A percentile compares a stretch with the other conserved stretches of the same genome.
Evolutionary conservation across 2,888 invertebrate genomes (phyloP).

Genomic region (Dryobotodes eremita): DNA sequence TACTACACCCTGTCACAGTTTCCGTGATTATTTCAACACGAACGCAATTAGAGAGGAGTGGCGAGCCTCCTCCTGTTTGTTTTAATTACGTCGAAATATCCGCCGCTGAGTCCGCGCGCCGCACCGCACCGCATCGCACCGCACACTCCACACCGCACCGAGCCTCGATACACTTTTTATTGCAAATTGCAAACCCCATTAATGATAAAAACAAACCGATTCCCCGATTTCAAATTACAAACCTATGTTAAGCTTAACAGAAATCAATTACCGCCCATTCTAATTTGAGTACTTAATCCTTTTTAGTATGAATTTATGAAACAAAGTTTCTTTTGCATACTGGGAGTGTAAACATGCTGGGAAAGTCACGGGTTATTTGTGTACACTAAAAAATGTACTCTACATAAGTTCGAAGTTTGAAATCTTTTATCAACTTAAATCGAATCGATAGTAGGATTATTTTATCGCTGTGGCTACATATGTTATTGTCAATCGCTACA

Average conservation of each 20-base stretch:
- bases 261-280: slow-evolving; percentile 67
- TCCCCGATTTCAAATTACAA: slow-evolving; percentile 72
- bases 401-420: background rate
- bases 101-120: slow-evolving; percentile 75
- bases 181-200: slow-evolving; percentile 86
- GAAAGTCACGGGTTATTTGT: background rate
- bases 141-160: slow-evolving; percentile 35
- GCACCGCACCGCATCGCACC: slow-evolving; percentile 53
- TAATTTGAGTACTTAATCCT: slow-evolving; percentile 49
- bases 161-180: slow-evolving; percentile 81
- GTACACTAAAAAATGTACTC: background rate
- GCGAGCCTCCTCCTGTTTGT: slow-evolving; percentile 88
- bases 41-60: slow-evolving; percentile 90
- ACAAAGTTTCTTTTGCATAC: slow-evolving; percentile 3
- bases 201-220: slow-evolving; percentile 82
- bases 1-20: slow-evolving; percentile 80
- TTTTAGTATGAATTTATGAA: slow-evolving; percentile 34
- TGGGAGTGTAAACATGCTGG: background rate
- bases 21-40: slow-evolving; percentile 88
- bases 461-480: slow-evolving; percentile 43
- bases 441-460: slow-evolving; percentile 25
- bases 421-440: slow-evolving; percentile 15
- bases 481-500: slow-evolving; percentile 58
- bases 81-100: slow-evolving; percentile 90
- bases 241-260: slow-evolving; percentile 50